These are phyloP conservation scores for Eleginops maclovinus DNA, from an alignment of 2,113 vertebrate species.

Conservation along the genomic window DNA sequence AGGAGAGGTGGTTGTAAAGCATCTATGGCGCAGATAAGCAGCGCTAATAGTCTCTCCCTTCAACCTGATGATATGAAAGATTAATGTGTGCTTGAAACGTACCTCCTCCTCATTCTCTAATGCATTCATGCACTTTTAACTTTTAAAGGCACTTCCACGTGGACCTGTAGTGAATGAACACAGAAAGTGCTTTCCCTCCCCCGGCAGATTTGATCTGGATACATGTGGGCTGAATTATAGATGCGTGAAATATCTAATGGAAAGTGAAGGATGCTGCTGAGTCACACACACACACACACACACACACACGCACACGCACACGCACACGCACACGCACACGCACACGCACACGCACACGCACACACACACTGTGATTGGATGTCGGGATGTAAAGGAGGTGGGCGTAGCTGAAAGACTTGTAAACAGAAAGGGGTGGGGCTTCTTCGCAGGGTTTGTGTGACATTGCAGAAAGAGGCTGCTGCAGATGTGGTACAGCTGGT, in stretches of 20 bases:
- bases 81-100: background rate
- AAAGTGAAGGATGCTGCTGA: conserved; percentile 69
- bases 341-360: background rate
- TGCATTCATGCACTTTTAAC: conserved; percentile 2
- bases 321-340: background rate
- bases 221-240: conserved; percentile 62
- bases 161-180: background rate
- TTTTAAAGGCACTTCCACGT: background rate
- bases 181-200: conserved; percentile 28
- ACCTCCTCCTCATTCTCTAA: background rate
- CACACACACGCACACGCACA: conserved; percentile 1
- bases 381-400: background rate
- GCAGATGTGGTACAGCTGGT: background rate
- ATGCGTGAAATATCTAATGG: conserved; percentile 68
- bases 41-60: too few relatives aligned
- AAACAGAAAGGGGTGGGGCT: background rate
- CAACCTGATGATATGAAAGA: background rate
- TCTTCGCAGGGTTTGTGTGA: background rate
- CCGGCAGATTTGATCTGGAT: conserved; percentile 33
- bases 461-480: background rate
- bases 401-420: background rate
- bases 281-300: conserved; percentile 29
- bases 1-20: too few relatives aligned
- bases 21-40: too few relatives aligned
- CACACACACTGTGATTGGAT: background rate